Conservation (phyloP, 2,888 invertebrate species). For the Hypomecis punctinalis region DNA sequence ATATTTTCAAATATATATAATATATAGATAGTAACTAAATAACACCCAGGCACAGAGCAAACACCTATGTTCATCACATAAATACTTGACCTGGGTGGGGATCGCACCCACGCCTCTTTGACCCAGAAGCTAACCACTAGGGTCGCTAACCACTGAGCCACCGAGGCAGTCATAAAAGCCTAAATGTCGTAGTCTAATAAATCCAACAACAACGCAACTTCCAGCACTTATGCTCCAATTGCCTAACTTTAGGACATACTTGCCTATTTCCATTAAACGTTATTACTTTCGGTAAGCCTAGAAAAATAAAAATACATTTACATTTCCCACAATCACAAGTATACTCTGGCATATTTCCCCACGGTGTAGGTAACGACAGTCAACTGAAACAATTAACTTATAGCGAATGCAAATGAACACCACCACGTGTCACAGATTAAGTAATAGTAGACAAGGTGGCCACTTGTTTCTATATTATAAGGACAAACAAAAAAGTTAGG, state of each 20-base stretch:
- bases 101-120: too few species aligned
- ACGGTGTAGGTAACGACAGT: slow-evolving; percentile 19
- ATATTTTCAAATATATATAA: too few species aligned
- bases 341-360: slow-evolving; percentile 30
- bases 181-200: too few species aligned
- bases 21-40: too few species aligned
- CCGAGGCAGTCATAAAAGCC: too few species aligned
- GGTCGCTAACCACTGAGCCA: too few species aligned
- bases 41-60: too few species aligned
- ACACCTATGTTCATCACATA: too few species aligned
- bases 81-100: too few species aligned
- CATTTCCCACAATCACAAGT: neutral
- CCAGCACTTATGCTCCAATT: neutral
- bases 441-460: slow-evolving; percentile 1
- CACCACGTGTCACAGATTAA: slow-evolving; percentile 16
- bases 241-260: neutral
- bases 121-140: too few species aligned
- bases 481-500: neutral
- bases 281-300: slow-evolving; percentile 10
- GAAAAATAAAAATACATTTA: slow-evolving; percentile 5
- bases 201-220: too few species aligned
- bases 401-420: slow-evolving; percentile 31
- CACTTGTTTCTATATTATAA: neutral
- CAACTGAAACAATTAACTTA: slow-evolving; percentile 31
- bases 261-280: slow-evolving; percentile 10